These are phyloP conservation scores for Bombus consobrinus DNA, from an alignment of 1,140 invertebrate genomes.

Conservation along the genomic window DNA sequence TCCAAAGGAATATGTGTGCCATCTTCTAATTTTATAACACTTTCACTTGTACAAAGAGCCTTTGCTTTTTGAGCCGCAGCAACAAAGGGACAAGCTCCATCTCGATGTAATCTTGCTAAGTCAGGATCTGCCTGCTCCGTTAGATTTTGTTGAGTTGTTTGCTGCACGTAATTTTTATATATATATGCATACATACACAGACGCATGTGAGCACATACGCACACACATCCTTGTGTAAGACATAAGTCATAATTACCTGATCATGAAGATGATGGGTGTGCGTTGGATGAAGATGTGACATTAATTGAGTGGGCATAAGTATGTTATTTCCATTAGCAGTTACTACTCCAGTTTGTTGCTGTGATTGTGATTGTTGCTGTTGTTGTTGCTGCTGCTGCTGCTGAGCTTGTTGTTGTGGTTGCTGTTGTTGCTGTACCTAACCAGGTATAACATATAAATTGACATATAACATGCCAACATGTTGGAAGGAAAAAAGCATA, in stretches of 20 bases:
- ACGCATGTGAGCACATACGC: background rate
- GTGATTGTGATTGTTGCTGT: constrained; percentile 68
- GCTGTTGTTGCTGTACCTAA: constrained; percentile 81
- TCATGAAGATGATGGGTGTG: constrained; percentile 75
- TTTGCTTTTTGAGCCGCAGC: constrained; percentile 77
- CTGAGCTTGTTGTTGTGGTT: constrained; percentile 68
- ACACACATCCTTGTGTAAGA: background rate
- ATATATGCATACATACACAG: background rate
- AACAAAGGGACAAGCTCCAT: constrained; percentile 77
- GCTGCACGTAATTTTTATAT: constrained; percentile 47
- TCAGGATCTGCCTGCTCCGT: constrained; percentile 74
- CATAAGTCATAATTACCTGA: constrained; percentile 67
- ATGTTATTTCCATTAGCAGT: constrained; percentile 73
- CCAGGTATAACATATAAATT: background rate
- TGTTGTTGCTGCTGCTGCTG: constrained; percentile 57
- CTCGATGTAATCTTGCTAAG: constrained; percentile 74
- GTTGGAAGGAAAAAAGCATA: background rate
- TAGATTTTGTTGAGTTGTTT: constrained; percentile 71
- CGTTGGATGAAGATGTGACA: constrained; percentile 80
- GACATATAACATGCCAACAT: background rate
- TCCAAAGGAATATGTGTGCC: constrained; percentile 82
- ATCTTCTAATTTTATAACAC: constrained; percentile 79
- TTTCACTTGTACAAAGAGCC: constrained; percentile 75
- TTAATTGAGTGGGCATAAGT: constrained; percentile 77
- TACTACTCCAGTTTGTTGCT: constrained; percentile 69